Evolutionary conservation across 2,888 invertebrate genomes (phyloP).

Genomic region (Cyclophora punctaria): DNA sequence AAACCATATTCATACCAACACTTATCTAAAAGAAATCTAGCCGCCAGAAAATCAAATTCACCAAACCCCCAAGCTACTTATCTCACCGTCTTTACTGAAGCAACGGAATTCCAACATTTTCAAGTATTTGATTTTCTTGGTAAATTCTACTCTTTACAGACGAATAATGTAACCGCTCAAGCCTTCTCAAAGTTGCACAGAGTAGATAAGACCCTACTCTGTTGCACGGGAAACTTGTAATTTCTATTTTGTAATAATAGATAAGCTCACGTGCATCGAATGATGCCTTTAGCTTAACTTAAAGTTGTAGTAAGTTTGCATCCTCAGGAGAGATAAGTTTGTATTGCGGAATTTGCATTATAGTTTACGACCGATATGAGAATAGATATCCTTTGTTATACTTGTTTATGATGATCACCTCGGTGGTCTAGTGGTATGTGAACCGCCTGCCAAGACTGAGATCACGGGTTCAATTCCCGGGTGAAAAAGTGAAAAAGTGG

Average conservation of each 20-base stretch:
- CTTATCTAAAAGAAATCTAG: conserved; percentile 1
- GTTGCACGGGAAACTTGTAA: conserved; percentile 30
- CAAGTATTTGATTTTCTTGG: conserved; percentile 27
- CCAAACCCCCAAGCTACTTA: conserved; percentile 4
- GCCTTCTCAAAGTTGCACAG: conserved; percentile 30
- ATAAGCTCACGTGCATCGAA: conserved; percentile 29
- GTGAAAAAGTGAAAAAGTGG: too few relatives aligned
- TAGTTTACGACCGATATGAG: too few relatives aligned
- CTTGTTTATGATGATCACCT: too few relatives aligned
- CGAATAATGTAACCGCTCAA: conserved; percentile 24
- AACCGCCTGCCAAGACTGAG: too few relatives aligned
- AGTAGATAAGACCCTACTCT: conserved; percentile 29
- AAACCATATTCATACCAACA: neutral
- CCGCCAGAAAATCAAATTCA: conserved; percentile 3
- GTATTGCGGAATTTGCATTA: too few relatives aligned
- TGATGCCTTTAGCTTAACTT: conserved; percentile 16
- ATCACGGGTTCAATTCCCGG: too few relatives aligned
- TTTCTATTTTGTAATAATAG: conserved; percentile 36
- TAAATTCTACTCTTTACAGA: conserved; percentile 22
- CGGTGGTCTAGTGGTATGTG: too few relatives aligned
- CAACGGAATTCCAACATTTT: conserved; percentile 8
- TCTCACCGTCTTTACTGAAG: conserved; percentile 13
- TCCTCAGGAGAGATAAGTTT: too few relatives aligned
- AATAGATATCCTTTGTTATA: too few relatives aligned
- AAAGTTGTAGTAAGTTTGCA: too few relatives aligned